Evolutionary conservation across 2,797 vertebrate genomes (phyloP), one percentile per base, ranked within the genome.

Genomic region (Poeciliopsis turneri): DNA sequence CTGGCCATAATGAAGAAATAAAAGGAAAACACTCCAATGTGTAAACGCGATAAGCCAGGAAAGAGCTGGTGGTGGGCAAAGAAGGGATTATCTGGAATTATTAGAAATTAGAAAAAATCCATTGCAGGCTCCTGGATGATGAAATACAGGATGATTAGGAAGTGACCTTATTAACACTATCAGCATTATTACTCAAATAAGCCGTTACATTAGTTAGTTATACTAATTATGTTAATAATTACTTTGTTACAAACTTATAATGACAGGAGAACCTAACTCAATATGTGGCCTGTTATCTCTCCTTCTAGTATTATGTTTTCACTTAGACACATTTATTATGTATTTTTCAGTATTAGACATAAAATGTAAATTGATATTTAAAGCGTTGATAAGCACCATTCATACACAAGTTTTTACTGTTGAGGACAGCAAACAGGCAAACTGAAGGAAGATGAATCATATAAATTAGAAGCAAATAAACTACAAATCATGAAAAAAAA

Each of bases 51-150:
- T 74, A 72, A 78, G 43, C 23, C 45, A 41, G 75, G 30, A 84
- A 78, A 68, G 28, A 39, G 18, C 47, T 18, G 20, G 28, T 7
- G 78, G 43, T n/a, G 70, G 59, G 36, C 8, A 85, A 75, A 81
- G 30, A 10, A 80, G 10, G 45, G 20, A 59, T 80, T 80, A 88
- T 79, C 70, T 82, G 13, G 51, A 74, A 66, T 66, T 47, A 43
- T 77, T 72, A 47, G 43, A 74, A 82, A 80, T 82, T 18, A 81
- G 75, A 25, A 11, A 78, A 86, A 85, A 77, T 77, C 16, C 74
- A 76, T 82, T 45, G 76, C 3, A 69, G 53, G 15, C 36, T 71
- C 28, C 69, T 49, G 49, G 28, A 76, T 76, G 46, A 80, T 78
- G 80, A 49, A 83, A 75, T 79, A 74, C 59, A 20, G 69, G 2